Conservation (phyloP, 2,797 vertebrate genomes). For the Alectoris magna region DNA sequence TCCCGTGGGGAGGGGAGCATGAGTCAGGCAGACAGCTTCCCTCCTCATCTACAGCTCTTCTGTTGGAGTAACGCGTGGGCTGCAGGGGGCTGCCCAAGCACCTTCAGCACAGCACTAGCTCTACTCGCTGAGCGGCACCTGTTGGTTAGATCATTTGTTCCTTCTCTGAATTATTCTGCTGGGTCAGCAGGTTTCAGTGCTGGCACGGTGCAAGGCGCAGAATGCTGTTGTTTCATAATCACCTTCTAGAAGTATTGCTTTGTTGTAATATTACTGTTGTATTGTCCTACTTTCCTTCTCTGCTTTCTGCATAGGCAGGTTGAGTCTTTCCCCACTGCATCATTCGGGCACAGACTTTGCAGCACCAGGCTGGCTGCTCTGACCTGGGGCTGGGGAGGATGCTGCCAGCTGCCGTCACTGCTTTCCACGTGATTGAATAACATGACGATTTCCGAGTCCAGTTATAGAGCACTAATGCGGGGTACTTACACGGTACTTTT, state of each 20-base stretch:
- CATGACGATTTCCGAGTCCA: not conserved
- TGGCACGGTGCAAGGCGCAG: not conserved
- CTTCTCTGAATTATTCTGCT: slow-evolving; percentile 22
- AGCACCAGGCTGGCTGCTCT: not conserved
- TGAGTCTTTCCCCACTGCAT: slow-evolving; percentile 10
- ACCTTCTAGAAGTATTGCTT: slow-evolving; percentile 31
- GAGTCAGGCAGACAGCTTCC: not conserved
- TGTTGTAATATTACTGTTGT: slow-evolving; percentile 30
- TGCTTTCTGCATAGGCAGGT: slow-evolving; percentile 29
- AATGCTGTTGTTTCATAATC: slow-evolving; percentile 55
- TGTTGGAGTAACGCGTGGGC: not conserved
- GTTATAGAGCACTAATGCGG: not conserved
- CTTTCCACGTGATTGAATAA: not conserved
- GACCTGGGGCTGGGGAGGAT: not conserved
- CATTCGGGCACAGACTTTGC: not conserved
- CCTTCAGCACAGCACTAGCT: not conserved
- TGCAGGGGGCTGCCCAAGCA: not conserved
- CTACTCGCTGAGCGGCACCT: not conserved
- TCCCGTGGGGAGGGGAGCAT: accelerated
- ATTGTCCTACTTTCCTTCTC: slow-evolving; percentile 58
- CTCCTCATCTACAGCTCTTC: not conserved
- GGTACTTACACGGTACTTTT: not conserved
- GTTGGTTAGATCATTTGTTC: not conserved
- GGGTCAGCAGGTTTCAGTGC: slow-evolving; percentile 36
- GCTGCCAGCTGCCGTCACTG: not conserved